Evolutionary conservation across 1,140 invertebrate genomes (phyloP).

Genomic region (Epicauta chinensis): DNA sequence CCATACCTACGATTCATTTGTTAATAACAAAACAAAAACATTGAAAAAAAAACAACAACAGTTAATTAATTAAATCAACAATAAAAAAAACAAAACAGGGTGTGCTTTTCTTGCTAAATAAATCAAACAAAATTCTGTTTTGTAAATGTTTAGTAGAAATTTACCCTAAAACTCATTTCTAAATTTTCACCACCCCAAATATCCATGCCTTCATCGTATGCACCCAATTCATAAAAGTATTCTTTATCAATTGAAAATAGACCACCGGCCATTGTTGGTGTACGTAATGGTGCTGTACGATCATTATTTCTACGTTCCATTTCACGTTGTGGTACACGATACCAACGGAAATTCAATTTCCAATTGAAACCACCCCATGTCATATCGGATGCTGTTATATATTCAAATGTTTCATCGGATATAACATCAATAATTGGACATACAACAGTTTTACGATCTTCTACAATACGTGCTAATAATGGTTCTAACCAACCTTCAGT

Average conservation of each 20-base stretch:
- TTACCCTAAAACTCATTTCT: conserved; percentile 98
- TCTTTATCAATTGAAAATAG: conserved; percentile 94
- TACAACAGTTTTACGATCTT: conserved; percentile 88
- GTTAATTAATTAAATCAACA: not conserved
- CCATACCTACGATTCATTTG: conserved; percentile 70
- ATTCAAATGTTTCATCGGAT: conserved; percentile 95
- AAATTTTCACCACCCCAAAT: conserved; percentile 99
- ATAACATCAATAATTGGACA: conserved; percentile 99
- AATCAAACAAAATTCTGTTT: not conserved
- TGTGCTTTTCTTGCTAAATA: not conserved
- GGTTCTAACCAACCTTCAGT: conserved; percentile 94
- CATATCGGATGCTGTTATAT: conserved; percentile 89
- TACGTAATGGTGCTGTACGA: conserved; percentile 81
- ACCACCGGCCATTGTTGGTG: conserved; percentile 99
- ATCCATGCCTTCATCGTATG: conserved; percentile 98
- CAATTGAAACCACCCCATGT: conserved; percentile 98
- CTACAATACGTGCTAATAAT: conserved; percentile 78
- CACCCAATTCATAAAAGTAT: conserved; percentile 95
- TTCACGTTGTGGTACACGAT: conserved; percentile 91
- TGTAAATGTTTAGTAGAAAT: not conserved
- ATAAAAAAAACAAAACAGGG: not conserved
- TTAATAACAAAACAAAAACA: not conserved
- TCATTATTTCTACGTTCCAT: conserved; percentile 85
- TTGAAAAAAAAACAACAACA: too few relatives aligned
- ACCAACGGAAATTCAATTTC: conserved; percentile 98